These are phyloP conservation scores for Cephus pygmeus DNA, from an alignment of 2,888 invertebrate species.

Conservation along the genomic window DNA sequence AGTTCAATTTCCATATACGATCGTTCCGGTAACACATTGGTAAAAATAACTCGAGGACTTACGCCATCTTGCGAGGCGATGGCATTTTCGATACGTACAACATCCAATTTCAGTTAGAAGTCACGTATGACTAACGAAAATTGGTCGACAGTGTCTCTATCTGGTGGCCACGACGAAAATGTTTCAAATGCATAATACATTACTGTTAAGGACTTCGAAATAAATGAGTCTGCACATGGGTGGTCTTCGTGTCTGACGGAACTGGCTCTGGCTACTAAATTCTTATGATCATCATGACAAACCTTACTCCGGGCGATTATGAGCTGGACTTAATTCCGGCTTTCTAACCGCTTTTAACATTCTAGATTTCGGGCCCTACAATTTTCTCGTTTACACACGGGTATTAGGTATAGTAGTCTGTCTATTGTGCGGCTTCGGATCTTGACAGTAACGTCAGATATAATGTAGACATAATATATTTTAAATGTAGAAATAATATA, in stretches of 20 bases:
- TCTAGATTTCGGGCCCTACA: background rate
- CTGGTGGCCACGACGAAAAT: background rate
- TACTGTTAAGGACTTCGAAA: background rate
- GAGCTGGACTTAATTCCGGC: background rate
- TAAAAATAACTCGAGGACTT: background rate
- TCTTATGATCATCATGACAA: slow-evolving; percentile 1
- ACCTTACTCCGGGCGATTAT: background rate
- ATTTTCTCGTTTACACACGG: background rate
- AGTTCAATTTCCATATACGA: background rate
- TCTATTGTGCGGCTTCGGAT: background rate
- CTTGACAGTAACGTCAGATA: background rate
- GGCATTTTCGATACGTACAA: background rate
- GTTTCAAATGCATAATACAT: background rate
- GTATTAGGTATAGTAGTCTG: background rate
- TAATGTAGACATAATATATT: background rate
- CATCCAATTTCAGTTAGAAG: background rate
- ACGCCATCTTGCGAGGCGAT: background rate
- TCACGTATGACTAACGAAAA: background rate
- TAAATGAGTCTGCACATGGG: background rate
- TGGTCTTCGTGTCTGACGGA: background rate
- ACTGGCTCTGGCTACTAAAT: background rate
- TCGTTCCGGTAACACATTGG: background rate
- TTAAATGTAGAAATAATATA: background rate
- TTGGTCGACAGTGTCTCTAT: background rate
- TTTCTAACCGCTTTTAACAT: background rate